These are phyloP conservation scores for Sorex fumeus DNA, from an alignment of 2,113 vertebrate genomes.

Conservation along the genomic window DNA sequence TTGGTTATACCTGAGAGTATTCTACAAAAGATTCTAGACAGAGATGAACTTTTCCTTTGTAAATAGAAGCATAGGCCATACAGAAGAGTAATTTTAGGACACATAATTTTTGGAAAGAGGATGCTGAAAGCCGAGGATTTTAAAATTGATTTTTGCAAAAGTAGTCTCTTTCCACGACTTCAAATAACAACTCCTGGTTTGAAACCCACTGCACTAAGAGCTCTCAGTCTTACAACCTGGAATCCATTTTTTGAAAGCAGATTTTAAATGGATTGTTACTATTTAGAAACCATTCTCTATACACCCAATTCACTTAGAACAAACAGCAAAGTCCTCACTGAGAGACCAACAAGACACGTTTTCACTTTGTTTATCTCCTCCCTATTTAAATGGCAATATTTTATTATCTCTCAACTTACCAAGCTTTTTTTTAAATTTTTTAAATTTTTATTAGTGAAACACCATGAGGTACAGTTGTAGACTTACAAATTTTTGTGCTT, in stretches of 20 bases:
- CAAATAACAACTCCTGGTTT: too few relatives aligned
- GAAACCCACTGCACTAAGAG: neutral
- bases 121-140: neutral
- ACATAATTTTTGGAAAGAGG: neutral
- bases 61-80: neutral
- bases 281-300: neutral
- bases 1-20: neutral
- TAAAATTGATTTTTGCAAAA: neutral
- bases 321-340: neutral
- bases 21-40: neutral
- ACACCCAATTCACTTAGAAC: neutral
- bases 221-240: neutral
- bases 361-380: neutral
- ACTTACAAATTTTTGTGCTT: too few relatives aligned
- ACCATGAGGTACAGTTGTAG: too few relatives aligned
- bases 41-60: neutral
- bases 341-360: neutral
- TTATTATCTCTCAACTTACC: too few relatives aligned
- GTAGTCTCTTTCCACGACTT: neutral
- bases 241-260: neutral
- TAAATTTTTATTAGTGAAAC: too few relatives aligned
- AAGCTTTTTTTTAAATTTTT: too few relatives aligned
- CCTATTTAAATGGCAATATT: too few relatives aligned
- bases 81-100: neutral
- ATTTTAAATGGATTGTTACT: neutral